phyloP scores from a whole-genome alignment of 2,113 vertebrate species.

The Platichthys flesus region DNA sequence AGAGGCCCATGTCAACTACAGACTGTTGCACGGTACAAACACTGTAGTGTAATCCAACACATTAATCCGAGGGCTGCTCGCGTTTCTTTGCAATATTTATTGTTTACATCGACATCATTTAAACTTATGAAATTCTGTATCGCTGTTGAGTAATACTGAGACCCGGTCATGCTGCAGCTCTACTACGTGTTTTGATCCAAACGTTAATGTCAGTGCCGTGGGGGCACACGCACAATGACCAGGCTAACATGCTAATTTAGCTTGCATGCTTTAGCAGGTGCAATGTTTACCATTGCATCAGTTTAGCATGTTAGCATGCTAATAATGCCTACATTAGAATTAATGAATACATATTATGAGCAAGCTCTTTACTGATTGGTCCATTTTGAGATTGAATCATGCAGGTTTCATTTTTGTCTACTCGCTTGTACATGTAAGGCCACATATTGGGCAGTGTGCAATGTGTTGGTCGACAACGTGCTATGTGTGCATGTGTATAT shows the following conservation, averaged over 20 bases:
- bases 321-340: neutral
- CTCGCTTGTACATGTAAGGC: neutral
- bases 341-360: neutral
- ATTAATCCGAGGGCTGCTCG: too few relatives aligned
- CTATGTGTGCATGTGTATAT: too few relatives aligned
- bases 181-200: neutral
- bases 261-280: neutral
- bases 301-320: neutral
- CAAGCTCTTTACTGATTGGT: neutral
- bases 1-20: too few relatives aligned
- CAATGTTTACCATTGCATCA: neutral
- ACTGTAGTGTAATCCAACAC: too few relatives aligned
- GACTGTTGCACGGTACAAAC: too few relatives aligned
- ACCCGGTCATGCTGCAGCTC: too few relatives aligned
- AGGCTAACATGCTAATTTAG: neutral
- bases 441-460: neutral
- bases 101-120: too few relatives aligned
- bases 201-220: too few relatives aligned
- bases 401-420: neutral
- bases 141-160: too few relatives aligned
- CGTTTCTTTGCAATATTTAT: too few relatives aligned
- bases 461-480: neutral
- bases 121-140: too few relatives aligned
- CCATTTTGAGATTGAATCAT: neutral
- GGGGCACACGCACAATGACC: too few relatives aligned